These are phyloP conservation scores for Eledone cirrhosa DNA, from an alignment of 2,888 invertebrate genomes.

Conservation along the genomic window DNA sequence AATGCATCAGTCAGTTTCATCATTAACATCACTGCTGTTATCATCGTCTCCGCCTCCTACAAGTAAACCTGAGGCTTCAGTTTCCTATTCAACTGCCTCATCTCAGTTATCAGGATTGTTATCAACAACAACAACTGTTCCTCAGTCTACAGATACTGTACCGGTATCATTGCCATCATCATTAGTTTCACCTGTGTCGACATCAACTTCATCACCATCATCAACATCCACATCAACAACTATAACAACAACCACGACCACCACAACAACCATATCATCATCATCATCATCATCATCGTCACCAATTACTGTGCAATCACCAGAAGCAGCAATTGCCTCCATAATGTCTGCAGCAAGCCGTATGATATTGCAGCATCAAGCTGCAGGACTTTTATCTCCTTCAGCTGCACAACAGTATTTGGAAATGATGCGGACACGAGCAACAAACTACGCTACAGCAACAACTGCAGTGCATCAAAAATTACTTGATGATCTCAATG, in stretches of 20 bases:
- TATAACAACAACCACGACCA: background rate
- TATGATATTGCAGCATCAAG: constrained; percentile 21
- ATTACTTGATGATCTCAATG: constrained; percentile 38
- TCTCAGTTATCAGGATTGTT: too few relatives aligned
- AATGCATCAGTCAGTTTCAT: background rate
- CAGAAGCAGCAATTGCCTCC: constrained; percentile 19
- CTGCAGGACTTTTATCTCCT: constrained; percentile 11
- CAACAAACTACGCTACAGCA: constrained; percentile 24
- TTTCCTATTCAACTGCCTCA: too few relatives aligned
- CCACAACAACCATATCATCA: background rate
- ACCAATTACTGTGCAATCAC: background rate
- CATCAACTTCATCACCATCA: background rate
- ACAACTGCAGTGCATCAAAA: constrained; percentile 19
- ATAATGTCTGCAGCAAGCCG: constrained; percentile 4
- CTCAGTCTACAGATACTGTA: too few relatives aligned
- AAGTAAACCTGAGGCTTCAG: too few relatives aligned
- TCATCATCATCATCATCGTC: background rate
- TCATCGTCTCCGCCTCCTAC: background rate
- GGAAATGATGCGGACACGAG: constrained; percentile 25
- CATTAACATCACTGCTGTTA: background rate
- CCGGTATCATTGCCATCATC: background rate
- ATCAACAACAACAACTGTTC: too few relatives aligned
- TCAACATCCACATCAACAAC: background rate
- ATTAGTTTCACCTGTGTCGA: background rate
- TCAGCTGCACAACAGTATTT: constrained; percentile 9